Percentiles rank a stretch among this genome's conserved stretches.
Evolutionary conservation across 2,113 vertebrate species (phyloP).

Genomic region (Asarcornis scutulata): DNA sequence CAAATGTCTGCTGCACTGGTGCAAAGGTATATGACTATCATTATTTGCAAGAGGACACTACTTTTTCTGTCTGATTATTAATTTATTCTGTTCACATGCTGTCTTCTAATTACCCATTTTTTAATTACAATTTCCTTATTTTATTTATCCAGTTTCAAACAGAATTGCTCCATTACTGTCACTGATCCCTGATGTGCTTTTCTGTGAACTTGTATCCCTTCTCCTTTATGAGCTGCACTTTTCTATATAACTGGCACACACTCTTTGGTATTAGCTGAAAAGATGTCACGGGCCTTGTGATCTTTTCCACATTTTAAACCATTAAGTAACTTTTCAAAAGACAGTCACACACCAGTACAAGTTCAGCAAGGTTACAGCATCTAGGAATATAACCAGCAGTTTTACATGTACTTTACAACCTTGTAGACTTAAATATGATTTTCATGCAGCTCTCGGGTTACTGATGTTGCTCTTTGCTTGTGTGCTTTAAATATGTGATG

Average conservation of each 20-base stretch:
- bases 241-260: background rate
- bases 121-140: background rate
- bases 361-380: background rate
- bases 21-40: background rate
- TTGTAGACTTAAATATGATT: background rate
- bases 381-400: background rate
- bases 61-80: background rate
- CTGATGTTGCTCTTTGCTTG: background rate
- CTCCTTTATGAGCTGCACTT: background rate
- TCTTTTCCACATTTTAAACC: background rate
- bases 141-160: background rate
- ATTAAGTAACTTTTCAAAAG: background rate
- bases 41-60: background rate
- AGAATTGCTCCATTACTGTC: background rate
- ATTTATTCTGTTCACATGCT: background rate
- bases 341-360: background rate
- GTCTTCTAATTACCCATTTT: background rate
- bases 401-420: background rate
- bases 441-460: background rate
- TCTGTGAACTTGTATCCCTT: background rate
- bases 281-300: background rate
- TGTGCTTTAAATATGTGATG: background rate
- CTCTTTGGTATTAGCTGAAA: background rate
- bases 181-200: background rate
- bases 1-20: background rate